Percentiles rank a stretch among this genome's conserved stretches.
Evolutionary conservation across 2,113 vertebrate species (phyloP).

Genomic region (Astatotilapia flaviijosephi): DNA sequence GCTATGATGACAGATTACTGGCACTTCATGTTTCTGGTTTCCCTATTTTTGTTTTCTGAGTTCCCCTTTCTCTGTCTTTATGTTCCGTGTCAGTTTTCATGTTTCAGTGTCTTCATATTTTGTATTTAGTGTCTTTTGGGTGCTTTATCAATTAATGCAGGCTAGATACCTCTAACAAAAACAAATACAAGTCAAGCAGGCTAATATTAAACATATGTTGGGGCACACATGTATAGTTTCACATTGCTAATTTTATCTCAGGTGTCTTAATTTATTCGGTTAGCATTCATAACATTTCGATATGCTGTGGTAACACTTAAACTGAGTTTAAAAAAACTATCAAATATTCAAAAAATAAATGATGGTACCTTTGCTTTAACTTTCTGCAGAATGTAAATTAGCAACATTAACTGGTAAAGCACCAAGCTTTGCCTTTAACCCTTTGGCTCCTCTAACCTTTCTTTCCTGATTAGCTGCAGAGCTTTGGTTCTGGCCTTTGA

Average conservation of each 20-base stretch:
- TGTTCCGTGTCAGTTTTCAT: neutral
- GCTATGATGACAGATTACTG: neutral
- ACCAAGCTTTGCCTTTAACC: neutral
- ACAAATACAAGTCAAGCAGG: neutral
- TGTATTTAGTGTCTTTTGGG: neutral
- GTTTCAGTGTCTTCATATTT: neutral
- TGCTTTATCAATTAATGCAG: rapidly evolving
- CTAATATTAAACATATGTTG: neutral
- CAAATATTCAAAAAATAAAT: neutral
- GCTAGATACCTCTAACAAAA: neutral
- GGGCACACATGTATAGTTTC: neutral
- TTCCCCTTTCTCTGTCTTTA: neutral
- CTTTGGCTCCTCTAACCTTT: neutral
- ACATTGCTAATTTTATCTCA: rapidly evolving
- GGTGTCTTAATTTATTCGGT: neutral
- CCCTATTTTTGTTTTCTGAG: neutral
- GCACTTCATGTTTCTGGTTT: neutral
- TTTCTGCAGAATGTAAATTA: neutral
- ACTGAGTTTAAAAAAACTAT: neutral
- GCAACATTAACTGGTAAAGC: neutral
- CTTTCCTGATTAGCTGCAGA: neutral
- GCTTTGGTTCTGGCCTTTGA: neutral
- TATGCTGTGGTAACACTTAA: neutral
- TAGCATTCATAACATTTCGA: neutral
- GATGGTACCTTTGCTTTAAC: neutral